These are phyloP conservation scores for Danio kyathit DNA, from an alignment of 2,797 vertebrate species.

Conservation along the genomic window DNA sequence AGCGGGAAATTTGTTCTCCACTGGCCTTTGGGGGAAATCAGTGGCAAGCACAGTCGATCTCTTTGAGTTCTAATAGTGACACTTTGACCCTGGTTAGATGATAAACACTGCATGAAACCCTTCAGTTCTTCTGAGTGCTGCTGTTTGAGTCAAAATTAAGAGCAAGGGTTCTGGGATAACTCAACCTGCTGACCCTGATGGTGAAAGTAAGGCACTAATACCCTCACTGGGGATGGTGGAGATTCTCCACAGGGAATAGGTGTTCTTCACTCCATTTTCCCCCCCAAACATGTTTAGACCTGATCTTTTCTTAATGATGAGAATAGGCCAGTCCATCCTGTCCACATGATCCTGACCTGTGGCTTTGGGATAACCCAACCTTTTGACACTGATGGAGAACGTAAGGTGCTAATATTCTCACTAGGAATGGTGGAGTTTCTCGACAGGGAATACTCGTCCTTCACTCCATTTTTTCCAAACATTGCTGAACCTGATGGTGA, in stretches of 20 bases:
- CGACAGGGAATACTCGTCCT: slow-evolving; percentile 15
- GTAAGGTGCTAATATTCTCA: slow-evolving; percentile 54
- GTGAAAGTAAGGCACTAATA: slow-evolving; percentile 52
- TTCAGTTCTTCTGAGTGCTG: slow-evolving; percentile 19
- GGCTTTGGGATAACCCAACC: slow-evolving; percentile 16
- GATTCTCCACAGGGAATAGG: slow-evolving; percentile 29
- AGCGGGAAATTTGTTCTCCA: slow-evolving; percentile 70
- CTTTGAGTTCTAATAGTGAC: slow-evolving; percentile 57
- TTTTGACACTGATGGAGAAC: slow-evolving; percentile 28
- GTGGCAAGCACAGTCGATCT: slow-evolving; percentile 26
- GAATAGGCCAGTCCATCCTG: not conserved
- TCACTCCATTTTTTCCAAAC: slow-evolving; percentile 22
- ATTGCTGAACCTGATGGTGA: slow-evolving; percentile 20
- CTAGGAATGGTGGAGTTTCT: slow-evolving; percentile 52
- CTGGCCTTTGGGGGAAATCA: slow-evolving; percentile 62
- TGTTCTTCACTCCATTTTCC: not conserved
- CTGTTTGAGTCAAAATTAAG: slow-evolving; percentile 1
- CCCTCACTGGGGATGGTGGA: slow-evolving; percentile 58
- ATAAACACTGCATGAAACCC: slow-evolving; percentile 53
- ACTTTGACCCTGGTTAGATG: slow-evolving; percentile 54
- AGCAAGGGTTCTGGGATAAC: slow-evolving; percentile 22
- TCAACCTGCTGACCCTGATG: slow-evolving; percentile 40
- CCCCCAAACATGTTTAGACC: slow-evolving; percentile 29
- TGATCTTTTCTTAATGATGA: not conserved
- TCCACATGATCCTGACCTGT: too few relatives aligned